phyloP scores from a whole-genome alignment of 2,797 vertebrate species.

The Urocyon cinereoargenteus region DNA sequence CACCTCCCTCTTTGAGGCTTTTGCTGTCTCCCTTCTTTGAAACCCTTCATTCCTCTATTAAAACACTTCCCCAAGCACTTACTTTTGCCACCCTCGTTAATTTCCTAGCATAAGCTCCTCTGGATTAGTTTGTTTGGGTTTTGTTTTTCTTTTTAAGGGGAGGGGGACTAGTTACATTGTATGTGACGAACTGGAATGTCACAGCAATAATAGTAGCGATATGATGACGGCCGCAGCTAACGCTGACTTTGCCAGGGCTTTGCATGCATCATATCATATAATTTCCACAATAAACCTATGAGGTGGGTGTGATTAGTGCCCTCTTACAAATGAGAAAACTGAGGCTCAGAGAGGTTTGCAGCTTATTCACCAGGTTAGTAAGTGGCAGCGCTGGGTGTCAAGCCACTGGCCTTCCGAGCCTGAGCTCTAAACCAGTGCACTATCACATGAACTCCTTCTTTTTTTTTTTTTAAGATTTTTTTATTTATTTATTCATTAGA shows the following conservation, averaged over 20 bases:
- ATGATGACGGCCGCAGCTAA: not conserved
- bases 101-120: not conserved
- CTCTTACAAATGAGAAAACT: constrained; percentile 12
- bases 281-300: not conserved
- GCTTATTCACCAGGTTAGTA: not conserved
- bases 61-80: not conserved
- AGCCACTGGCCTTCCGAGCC: not conserved
- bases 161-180: not conserved
- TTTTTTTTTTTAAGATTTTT: too few relatives aligned
- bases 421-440: not conserved
- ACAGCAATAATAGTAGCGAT: not conserved
- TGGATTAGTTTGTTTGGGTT: not conserved
- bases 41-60: not conserved
- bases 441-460: not conserved
- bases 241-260: not conserved
- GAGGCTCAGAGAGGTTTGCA: not conserved
- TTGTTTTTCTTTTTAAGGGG: not conserved
- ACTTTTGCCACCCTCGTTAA: constrained; percentile 5
- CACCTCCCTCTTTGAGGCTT: not conserved
- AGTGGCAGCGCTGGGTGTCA: not conserved
- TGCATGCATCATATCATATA: not conserved
- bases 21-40: not conserved
- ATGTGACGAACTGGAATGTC: not conserved
- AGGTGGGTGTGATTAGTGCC: not conserved
- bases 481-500: too few relatives aligned